Evolutionary conservation across 2,797 vertebrate species (phyloP), one percentile per base, ranked within the genome.

Genomic region (Galagoides demidoff): DNA sequence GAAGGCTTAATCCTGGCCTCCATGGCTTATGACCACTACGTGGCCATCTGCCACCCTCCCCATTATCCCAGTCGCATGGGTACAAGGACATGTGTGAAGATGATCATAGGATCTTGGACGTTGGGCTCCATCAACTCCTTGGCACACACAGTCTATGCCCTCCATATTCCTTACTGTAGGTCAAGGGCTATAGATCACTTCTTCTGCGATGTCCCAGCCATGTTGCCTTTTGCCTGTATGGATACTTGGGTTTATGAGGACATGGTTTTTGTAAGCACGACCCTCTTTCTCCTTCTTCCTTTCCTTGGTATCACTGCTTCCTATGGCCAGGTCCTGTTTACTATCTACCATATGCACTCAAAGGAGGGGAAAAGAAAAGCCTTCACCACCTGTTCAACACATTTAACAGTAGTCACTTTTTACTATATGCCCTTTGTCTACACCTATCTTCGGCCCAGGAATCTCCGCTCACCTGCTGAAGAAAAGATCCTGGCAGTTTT

Each of bases 391-490:
- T 90, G 95, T 37, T 95, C 82, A 3, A 92, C 95, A 29, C 93
- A 97, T 57, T 68, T 96, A 23, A 96, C 92, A 0, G 76, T 96
- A 10, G 95, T 96, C 23, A 73, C 37, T 0, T 96, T 96, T 74
- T 96, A 96, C 27, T 96, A 95, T 45, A 73, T 68, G 31, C 96
- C 95, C 49, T 96, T 96, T 92, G 70, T 94, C 17, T 96, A 84
- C 13, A 96, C 95, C 14, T 97, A 96, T n/a, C 93, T 96, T 39
- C 9, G 14, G 19, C 93, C 91, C 8, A 89, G 70, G 70, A 90
- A 10, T 70, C 52, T 96, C 13, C 37, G 37, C 19, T 95, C 94
- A 20, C 89, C 94, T 77, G 13, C n/a, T 34, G 85, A 96, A 29
- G 88, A 94, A 61, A 96, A 97, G 57, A 74, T 64, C 22, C 59